phyloP scores from a whole-genome alignment of 2,797 vertebrate genomes.

The Amphiprion clarkii region DNA sequence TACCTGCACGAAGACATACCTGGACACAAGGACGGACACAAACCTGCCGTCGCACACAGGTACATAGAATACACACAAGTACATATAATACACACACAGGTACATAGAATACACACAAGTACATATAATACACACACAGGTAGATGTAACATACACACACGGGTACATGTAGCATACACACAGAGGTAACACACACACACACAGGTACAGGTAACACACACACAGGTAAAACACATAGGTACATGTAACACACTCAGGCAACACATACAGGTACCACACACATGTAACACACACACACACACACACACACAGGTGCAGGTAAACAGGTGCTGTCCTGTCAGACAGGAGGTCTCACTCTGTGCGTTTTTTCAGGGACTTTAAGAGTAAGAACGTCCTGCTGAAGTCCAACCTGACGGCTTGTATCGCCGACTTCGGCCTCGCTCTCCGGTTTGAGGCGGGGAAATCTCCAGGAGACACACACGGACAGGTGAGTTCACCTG shows the following conservation, averaged over 20 bases:
- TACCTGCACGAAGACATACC: constrained; percentile 95
- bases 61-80: constrained; percentile 36
- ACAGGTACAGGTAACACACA: constrained; percentile 63
- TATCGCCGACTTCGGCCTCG: constrained; percentile 94
- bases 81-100: not conserved
- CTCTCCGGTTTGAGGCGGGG: constrained; percentile 93
- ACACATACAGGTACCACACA: too few relatives aligned
- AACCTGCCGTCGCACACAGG: constrained; percentile 94
- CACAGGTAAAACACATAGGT: constrained; percentile 84
- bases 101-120: constrained; percentile 86
- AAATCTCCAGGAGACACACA: constrained; percentile 95
- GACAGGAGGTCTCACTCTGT: constrained; percentile 8
- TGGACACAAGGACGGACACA: constrained; percentile 92
- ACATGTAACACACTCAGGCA: constrained; percentile 72
- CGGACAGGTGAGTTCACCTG: constrained; percentile 87
- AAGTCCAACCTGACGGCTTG: constrained; percentile 93
- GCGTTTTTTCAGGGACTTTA: constrained; percentile 89
- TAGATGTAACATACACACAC: constrained; percentile 73
- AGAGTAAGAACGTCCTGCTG: constrained; percentile 95
- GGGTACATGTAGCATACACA: constrained; percentile 77
- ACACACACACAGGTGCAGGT: constrained; percentile 90
- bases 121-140: not conserved
- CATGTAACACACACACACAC: not conserved
- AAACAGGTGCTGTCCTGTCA: too few relatives aligned
- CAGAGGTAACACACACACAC: not conserved